A percentile compares a stretch with the other conserved stretches of the same genome.
These are phyloP conservation scores for Phoxinus phoxinus DNA, from an alignment of 2,113 vertebrate species.

Conservation along the genomic window DNA sequence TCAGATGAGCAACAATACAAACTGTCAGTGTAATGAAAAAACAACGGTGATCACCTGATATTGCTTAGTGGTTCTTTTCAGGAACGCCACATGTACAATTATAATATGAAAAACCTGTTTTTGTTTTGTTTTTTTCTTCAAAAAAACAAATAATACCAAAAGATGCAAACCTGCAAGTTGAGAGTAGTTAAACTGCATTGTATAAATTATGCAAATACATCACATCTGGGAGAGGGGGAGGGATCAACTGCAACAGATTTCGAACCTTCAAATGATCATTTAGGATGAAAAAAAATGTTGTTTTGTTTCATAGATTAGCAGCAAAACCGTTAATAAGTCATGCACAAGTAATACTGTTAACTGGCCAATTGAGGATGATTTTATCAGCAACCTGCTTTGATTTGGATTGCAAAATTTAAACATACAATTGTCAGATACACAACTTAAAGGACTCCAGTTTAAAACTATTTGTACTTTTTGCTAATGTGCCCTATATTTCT, in stretches of 20 bases:
- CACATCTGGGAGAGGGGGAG: background rate
- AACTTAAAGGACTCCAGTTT: background rate
- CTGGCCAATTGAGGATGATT: background rate
- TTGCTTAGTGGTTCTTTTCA: constrained; percentile 13
- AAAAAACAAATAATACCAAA: background rate
- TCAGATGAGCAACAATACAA: background rate
- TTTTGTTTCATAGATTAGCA: constrained; percentile 3
- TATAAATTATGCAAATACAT: constrained; percentile 1
- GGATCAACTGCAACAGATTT: too few relatives aligned
- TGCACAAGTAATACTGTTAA: constrained; percentile 25
- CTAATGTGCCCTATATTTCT: background rate
- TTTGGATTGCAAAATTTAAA: background rate
- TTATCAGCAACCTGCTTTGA: background rate
- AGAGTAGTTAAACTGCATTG: background rate
- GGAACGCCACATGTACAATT: background rate
- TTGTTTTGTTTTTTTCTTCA: background rate
- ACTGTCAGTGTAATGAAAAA: background rate
- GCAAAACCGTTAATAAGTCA: background rate
- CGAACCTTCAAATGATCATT: background rate
- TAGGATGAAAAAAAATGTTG: background rate
- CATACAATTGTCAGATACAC: background rate
- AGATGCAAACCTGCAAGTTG: background rate
- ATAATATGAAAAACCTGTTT: background rate
- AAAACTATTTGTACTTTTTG: background rate
- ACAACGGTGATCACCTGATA: constrained; percentile 5